phyloP scores from a whole-genome alignment of 2,113 vertebrate species.

The Catharus fuscescens region DNA sequence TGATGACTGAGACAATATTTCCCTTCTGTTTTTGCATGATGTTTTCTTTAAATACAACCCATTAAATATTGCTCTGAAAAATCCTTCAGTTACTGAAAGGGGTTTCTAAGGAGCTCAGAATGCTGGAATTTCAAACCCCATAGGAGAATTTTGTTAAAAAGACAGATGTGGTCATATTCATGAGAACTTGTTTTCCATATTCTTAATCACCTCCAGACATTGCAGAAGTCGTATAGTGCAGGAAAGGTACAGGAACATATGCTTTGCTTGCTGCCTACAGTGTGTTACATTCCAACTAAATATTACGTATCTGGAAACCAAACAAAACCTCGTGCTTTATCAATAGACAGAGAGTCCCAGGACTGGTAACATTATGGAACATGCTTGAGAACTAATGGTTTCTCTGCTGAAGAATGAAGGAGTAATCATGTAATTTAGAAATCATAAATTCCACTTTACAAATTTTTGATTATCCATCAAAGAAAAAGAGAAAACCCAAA shows the following conservation, averaged over 20 bases:
- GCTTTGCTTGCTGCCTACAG: slow-evolving; percentile 2
- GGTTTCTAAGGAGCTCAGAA: slow-evolving; percentile 38
- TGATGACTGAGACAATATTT: neutral
- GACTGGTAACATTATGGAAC: neutral
- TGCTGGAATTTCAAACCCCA: slow-evolving; percentile 47
- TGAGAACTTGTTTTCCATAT: slow-evolving; percentile 39
- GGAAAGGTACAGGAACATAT: neutral
- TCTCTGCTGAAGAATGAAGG: neutral
- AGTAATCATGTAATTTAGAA: neutral
- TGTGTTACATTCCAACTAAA: neutral
- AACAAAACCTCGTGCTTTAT: neutral
- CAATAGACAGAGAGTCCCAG: neutral
- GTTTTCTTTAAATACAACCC: neutral
- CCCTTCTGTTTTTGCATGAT: neutral
- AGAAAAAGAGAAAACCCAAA: neutral
- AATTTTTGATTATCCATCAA: neutral
- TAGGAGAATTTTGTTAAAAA: slow-evolving; percentile 16
- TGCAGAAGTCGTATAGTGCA: neutral
- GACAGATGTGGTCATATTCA: slow-evolving; percentile 39
- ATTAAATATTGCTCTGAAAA: slow-evolving; percentile 30
- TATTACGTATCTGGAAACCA: slow-evolving; percentile 4
- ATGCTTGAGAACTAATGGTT: neutral
- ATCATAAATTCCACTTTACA: neutral
- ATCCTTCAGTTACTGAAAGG: slow-evolving; percentile 4
- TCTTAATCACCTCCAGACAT: slow-evolving; percentile 50